A percentile compares a stretch with the other conserved stretches of the same genome.
phyloP scores from a whole-genome alignment of 2,888 invertebrate species.

The Drosophila histrio region DNA sequence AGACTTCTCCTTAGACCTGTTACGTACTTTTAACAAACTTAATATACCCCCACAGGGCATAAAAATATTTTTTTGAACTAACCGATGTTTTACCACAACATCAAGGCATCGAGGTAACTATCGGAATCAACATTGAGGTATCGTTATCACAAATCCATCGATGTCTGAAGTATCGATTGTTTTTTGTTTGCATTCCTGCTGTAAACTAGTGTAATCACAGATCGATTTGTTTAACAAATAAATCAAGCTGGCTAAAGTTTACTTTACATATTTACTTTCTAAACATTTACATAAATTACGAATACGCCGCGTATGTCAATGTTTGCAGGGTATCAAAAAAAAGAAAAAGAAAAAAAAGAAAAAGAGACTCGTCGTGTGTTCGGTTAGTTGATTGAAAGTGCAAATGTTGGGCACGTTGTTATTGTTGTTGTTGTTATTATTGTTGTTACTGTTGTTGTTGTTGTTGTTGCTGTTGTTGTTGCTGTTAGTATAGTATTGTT shows the following conservation, averaged over 20 bases:
- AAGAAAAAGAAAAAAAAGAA: conserved; percentile 34
- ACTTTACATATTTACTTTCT: neutral
- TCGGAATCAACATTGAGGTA: too few relatives aligned
- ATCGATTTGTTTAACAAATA: neutral
- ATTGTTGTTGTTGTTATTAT: conserved; percentile 4
- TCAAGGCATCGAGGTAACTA: too few relatives aligned
- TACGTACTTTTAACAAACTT: too few relatives aligned
- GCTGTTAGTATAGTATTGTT: conserved; percentile 10
- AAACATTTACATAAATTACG: conserved; percentile 4
- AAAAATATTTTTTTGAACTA: too few relatives aligned
- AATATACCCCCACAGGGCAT: too few relatives aligned
- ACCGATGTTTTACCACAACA: too few relatives aligned
- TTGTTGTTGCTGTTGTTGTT: neutral
- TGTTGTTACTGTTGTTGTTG: conserved; percentile 1
- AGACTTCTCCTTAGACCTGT: too few relatives aligned
- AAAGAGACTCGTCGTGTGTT: conserved; percentile 26
- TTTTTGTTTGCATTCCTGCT: too few relatives aligned
- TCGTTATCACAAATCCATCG: too few relatives aligned
- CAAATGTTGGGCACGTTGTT: conserved; percentile 47
- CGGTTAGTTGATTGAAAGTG: conserved; percentile 53
- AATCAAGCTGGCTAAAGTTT: neutral
- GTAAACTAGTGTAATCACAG: too few relatives aligned
- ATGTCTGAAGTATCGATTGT: too few relatives aligned
- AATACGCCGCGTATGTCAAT: neutral
- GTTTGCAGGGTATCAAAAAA: conserved; percentile 12